Evolutionary conservation across 2,113 vertebrate species (phyloP).

Genomic region (Carlito syrichta): DNA sequence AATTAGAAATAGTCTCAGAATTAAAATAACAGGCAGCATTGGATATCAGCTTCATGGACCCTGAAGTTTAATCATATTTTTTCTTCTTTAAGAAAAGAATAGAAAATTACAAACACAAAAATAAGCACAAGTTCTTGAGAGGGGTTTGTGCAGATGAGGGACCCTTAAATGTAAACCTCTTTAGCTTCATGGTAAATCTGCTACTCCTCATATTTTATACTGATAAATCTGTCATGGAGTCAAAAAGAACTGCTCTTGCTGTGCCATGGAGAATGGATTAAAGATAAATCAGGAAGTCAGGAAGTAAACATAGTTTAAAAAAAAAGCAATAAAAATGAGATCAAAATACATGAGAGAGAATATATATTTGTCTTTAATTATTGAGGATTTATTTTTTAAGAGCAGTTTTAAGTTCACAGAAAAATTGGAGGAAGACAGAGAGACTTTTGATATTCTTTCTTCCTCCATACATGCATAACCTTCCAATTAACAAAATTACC

Average conservation of each 20-base stretch:
- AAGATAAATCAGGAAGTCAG: not conserved
- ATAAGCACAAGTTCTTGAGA: not conserved
- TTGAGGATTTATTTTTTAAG: not conserved
- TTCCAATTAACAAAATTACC: not conserved
- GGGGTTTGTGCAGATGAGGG: fast-evolving
- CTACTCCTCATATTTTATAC: not conserved
- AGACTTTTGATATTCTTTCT: not conserved
- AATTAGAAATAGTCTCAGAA: not conserved
- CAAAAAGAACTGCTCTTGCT: not conserved
- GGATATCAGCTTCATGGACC: not conserved
- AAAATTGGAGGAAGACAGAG: not conserved
- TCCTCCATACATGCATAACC: too few species aligned
- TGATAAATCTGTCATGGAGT: not conserved
- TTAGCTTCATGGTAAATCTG: not conserved
- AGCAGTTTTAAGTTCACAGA: not conserved
- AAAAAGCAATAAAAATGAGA: not conserved
- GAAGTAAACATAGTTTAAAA: not conserved
- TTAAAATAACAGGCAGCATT: not conserved
- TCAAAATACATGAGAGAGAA: not conserved
- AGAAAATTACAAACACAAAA: not conserved
- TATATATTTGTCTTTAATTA: not conserved
- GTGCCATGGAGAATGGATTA: not conserved
- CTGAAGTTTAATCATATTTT: not conserved
- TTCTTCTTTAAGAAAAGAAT: not conserved
- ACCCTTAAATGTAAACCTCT: not conserved